A percentile compares a stretch with the other conserved stretches of the same genome.
Evolutionary conservation across 2,888 invertebrate genomes (phyloP).

Genomic region (Plebejus argus): DNA sequence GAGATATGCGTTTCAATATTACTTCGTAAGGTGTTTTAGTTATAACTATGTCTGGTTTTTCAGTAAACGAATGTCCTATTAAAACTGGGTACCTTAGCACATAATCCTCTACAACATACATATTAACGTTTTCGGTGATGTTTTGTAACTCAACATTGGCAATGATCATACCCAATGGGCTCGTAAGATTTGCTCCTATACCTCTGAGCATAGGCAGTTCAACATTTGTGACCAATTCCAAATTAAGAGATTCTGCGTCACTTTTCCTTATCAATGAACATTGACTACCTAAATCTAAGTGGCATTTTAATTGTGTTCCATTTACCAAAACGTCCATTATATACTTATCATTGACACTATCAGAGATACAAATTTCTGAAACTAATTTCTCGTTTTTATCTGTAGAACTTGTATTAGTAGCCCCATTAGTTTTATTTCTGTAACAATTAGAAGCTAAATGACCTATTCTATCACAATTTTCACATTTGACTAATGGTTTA

Average conservation of each 20-base stretch:
- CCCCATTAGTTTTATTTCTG: neutral
- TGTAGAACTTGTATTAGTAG: neutral
- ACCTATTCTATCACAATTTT: slow-evolving; percentile 9
- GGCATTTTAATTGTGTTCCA: neutral
- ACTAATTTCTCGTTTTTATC: slow-evolving; percentile 25
- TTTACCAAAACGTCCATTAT: slow-evolving; percentile 38
- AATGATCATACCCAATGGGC: slow-evolving; percentile 38
- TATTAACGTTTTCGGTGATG: too few relatives aligned
- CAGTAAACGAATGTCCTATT: slow-evolving; percentile 44
- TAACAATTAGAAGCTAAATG: slow-evolving; percentile 5
- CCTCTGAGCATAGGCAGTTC: slow-evolving; percentile 16
- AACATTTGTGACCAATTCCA: slow-evolving; percentile 24
- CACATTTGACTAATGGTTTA: neutral
- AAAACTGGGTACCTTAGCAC: slow-evolving; percentile 36
- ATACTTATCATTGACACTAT: slow-evolving; percentile 33
- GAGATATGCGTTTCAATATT: neutral
- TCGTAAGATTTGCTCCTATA: slow-evolving; percentile 34
- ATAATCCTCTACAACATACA: too few relatives aligned
- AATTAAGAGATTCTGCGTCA: too few relatives aligned
- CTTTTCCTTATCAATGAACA: too few relatives aligned
- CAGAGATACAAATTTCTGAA: neutral
- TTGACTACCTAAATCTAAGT: too few relatives aligned
- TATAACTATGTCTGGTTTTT: too few relatives aligned
- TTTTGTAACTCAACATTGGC: slow-evolving; percentile 28
- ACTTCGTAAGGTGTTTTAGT: slow-evolving; percentile 9